These are phyloP conservation scores for Eurosta solidaginis DNA, from an alignment of 1,140 invertebrate species.

Conservation along the genomic window DNA sequence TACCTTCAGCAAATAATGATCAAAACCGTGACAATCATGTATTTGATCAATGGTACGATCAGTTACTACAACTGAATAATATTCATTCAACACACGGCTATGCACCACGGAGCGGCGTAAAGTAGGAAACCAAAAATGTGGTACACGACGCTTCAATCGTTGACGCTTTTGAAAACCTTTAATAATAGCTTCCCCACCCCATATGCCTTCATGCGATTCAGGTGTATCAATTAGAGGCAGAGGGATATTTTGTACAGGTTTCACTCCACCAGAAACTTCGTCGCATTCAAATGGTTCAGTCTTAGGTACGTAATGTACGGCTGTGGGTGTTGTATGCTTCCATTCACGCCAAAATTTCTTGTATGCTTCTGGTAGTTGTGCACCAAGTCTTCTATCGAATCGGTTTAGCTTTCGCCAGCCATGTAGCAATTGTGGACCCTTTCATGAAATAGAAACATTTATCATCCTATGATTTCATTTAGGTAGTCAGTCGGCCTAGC, in stretches of 20 bases:
- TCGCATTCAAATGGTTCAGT: slow-evolving; percentile 74
- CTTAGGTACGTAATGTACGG: slow-evolving; percentile 86
- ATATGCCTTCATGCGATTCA: slow-evolving; percentile 85
- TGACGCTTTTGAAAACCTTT: slow-evolving; percentile 82
- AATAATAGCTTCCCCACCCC: slow-evolving; percentile 95
- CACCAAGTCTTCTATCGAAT: slow-evolving; percentile 67
- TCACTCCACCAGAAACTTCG: slow-evolving; percentile 72
- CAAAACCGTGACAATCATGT: slow-evolving; percentile 90
- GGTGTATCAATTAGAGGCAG: slow-evolving; percentile 77
- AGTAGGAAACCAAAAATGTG: slow-evolving; percentile 85
- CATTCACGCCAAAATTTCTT: slow-evolving; percentile 88
- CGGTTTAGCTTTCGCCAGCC: slow-evolving; percentile 61
- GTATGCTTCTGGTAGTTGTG: slow-evolving; percentile 80
- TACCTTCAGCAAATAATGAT: slow-evolving; percentile 91
- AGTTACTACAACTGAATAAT: slow-evolving; percentile 82
- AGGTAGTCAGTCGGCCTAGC: no score
- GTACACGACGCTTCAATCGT: slow-evolving; percentile 66
- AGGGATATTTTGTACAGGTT: slow-evolving; percentile 76
- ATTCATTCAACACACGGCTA: slow-evolving; percentile 89
- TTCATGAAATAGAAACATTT: background rate
- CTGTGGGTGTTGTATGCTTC: slow-evolving; percentile 71
- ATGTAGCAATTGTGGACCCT: slow-evolving; percentile 53
- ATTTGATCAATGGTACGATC: slow-evolving; percentile 80
- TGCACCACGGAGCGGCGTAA: slow-evolving; percentile 82
- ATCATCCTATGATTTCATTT: no score